These are phyloP conservation scores for Hermaeophaga mercurialis DNA, from an alignment of 2,888 invertebrate genomes.

Conservation along the genomic window DNA sequence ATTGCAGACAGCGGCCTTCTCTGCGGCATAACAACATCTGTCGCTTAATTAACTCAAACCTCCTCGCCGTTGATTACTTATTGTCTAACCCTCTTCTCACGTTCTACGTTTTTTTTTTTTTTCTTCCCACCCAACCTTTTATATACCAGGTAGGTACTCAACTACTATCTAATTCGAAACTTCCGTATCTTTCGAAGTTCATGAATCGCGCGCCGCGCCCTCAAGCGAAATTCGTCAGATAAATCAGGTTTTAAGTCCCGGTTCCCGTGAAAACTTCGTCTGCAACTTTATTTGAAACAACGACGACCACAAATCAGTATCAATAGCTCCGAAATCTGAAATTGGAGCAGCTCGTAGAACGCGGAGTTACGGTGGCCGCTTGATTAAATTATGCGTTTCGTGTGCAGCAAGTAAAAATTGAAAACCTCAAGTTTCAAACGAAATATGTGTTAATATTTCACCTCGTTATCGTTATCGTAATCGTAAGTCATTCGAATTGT, in stretches of 20 bases:
- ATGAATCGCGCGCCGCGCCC: constrained; percentile 7
- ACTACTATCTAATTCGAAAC: too few relatives aligned
- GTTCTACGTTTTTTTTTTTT: too few relatives aligned
- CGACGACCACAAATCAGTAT: constrained; percentile 18
- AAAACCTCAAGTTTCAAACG: too few relatives aligned
- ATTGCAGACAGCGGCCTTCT: background rate
- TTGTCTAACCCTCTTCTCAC: too few relatives aligned
- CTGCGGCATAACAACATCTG: background rate
- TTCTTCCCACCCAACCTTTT: too few relatives aligned
- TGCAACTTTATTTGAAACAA: constrained; percentile 9
- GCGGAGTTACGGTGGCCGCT: too few relatives aligned
- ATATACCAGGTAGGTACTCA: too few relatives aligned
- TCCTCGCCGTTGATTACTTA: background rate
- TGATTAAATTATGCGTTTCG: too few relatives aligned
- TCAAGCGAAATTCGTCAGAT: constrained; percentile 20
- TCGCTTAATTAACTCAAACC: background rate
- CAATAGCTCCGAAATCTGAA: constrained; percentile 9
- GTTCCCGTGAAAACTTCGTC: constrained; percentile 10
- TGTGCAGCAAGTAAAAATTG: too few relatives aligned
- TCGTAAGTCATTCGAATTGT: too few relatives aligned
- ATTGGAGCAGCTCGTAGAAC: constrained; percentile 8
- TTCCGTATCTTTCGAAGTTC: constrained; percentile 15
- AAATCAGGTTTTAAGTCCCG: constrained; percentile 4
- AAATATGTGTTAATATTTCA: too few relatives aligned
- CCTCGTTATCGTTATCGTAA: too few relatives aligned